Evolutionary conservation across 1,140 invertebrate genomes (phyloP), one percentile per base, ranked within the genome.

Genomic region (Copidosoma floridanum): DNA sequence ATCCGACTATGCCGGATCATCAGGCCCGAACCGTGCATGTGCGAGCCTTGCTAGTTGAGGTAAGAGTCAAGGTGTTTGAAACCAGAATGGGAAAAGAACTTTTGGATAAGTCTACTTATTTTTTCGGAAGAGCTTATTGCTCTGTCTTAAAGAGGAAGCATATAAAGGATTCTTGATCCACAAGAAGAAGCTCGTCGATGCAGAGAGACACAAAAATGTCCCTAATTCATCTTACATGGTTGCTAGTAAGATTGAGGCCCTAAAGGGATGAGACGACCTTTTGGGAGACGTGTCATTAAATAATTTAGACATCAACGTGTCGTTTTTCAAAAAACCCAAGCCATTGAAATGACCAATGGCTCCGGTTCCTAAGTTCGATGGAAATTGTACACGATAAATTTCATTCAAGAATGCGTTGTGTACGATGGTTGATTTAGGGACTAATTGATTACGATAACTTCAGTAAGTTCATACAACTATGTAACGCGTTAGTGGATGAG

Each of bases 391-490:
- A 14, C 35, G 54, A 37, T 61, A 51, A 51, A 16, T 53, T 2
- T 37, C 53, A 1, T 62, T 56, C 21, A 50, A 44, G 51, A 56
- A 62, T 20, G 50, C 60, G 0, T 62, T 62, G 11, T 37, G 3
- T 2, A 5, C 47, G 10, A 60, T 64, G 47, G 44, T 65, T 14
- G 59, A 58, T 14, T 12, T 26, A 12, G 58, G 58, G 2, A 54
- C 23, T 4, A n/a, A n/a, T n/a, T n/a, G 50, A 65, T n/a, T 18
- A 61, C 7, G 32, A 56, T 16, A 41, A 65, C 12, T 7, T 61
- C 10, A 23, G 26, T 14, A 61, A 65, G 52, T 57, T 65, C n/a
- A 10, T 48, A 29, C 53, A 65, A 41, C 46, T 63, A 21, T 47
- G 51, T n/a, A 24, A 24, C 23, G 7, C 41, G 2, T 32, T 65